Percentiles rank a stretch among this genome's conserved stretches.
phyloP scores from a whole-genome alignment of 2,113 vertebrate species.

The Dasypus novemcinctus region DNA sequence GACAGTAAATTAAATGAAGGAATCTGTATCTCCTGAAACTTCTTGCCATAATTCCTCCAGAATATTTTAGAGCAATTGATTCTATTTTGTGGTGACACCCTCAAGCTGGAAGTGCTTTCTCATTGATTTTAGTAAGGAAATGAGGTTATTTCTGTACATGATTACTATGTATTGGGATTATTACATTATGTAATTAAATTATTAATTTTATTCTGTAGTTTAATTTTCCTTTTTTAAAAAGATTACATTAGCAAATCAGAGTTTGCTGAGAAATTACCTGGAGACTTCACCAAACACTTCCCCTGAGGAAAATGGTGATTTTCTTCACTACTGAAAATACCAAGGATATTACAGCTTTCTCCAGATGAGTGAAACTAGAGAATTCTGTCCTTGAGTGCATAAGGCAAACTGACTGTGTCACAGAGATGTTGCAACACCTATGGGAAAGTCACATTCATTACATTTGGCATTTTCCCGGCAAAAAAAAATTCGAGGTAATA shows the following conservation, averaged over 20 bases:
- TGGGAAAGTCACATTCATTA: constrained; percentile 78
- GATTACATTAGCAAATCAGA: constrained; percentile 39
- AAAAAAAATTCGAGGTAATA: constrained; percentile 80
- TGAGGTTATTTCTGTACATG: background rate
- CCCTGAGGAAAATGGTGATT: constrained; percentile 68
- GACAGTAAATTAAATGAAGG: constrained; percentile 51
- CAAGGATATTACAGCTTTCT: constrained; percentile 64
- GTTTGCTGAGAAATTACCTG: constrained; percentile 62
- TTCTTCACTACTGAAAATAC: constrained; percentile 60
- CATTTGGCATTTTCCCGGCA: constrained; percentile 82
- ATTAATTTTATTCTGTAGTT: constrained; percentile 32
- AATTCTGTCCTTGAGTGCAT: constrained; percentile 80
- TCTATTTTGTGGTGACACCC: background rate
- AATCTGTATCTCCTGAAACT: constrained; percentile 4
- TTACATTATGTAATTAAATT: constrained; percentile 44
- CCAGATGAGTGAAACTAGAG: constrained; percentile 74
- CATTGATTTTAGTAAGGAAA: background rate
- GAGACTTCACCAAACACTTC: constrained; percentile 58
- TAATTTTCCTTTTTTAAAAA: constrained; percentile 54
- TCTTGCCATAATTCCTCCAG: constrained; percentile 45
- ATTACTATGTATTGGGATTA: background rate
- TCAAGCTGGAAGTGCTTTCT: background rate
- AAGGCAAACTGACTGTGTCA: constrained; percentile 83
- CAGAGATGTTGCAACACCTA: constrained; percentile 80
- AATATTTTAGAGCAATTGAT: constrained; percentile 59